These are phyloP conservation scores for Halichoeres trimaculatus DNA, from an alignment of 2,113 vertebrate species.

Conservation along the genomic window DNA sequence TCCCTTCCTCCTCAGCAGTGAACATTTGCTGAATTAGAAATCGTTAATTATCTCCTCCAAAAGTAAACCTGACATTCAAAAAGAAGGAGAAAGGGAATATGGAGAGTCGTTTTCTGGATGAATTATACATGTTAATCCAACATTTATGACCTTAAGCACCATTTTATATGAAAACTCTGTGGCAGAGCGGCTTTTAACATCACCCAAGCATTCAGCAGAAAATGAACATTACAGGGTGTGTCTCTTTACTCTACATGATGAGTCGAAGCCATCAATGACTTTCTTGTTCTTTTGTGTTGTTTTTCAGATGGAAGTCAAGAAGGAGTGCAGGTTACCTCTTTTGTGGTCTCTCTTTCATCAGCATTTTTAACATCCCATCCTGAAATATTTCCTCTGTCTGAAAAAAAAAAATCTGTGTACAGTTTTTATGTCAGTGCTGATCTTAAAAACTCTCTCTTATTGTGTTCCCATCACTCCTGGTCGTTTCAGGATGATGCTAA, in stretches of 20 bases:
- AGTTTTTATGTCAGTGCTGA: no score
- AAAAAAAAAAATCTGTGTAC: no score
- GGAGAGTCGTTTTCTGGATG: constrained; percentile 59
- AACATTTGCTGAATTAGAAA: constrained; percentile 73
- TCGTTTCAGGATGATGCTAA: not conserved
- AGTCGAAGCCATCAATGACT: constrained; percentile 33
- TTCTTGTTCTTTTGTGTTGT: constrained; percentile 67
- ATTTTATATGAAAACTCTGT: constrained; percentile 32
- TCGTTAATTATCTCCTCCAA: constrained; percentile 70
- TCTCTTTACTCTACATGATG: constrained; percentile 7
- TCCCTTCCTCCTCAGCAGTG: constrained; percentile 28
- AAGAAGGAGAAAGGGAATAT: constrained; percentile 34
- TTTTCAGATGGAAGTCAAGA: constrained; percentile 91
- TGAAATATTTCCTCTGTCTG: not conserved
- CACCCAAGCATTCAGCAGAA: constrained; percentile 10
- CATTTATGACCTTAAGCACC: constrained; percentile 61
- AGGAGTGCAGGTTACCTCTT: constrained; percentile 90
- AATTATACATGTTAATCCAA: constrained; percentile 77
- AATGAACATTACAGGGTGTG: constrained; percentile 17
- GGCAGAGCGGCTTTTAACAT: constrained; percentile 27
- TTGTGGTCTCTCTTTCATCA: constrained; percentile 37
- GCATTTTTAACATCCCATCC: not conserved
- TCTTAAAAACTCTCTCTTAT: not conserved
- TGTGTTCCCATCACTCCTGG: not conserved
- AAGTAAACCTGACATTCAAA: constrained; percentile 54